These are phyloP conservation scores for Drosophila eohydei DNA, from an alignment of 2,888 invertebrate genomes.

Conservation along the genomic window DNA sequence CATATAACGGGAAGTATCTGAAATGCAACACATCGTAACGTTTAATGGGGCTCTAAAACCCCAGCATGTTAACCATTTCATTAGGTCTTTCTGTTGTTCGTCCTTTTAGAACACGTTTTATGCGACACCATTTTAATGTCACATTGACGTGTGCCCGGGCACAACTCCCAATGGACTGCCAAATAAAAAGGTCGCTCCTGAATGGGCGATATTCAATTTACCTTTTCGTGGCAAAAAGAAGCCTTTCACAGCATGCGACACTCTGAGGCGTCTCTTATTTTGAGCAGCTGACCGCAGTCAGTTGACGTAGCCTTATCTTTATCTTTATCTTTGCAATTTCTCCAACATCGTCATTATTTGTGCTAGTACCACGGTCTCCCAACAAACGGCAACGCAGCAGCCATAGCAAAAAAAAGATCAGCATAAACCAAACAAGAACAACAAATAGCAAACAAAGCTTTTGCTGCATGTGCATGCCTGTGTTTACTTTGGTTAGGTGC, in stretches of 20 bases:
- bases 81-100: constrained; percentile 5
- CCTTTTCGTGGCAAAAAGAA: constrained; percentile 28
- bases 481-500: constrained; percentile 29
- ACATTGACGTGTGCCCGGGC: constrained; percentile 19
- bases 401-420: constrained; percentile 13
- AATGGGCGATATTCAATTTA: constrained; percentile 55
- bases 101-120: constrained; percentile 16
- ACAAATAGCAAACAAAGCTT: constrained; percentile 29
- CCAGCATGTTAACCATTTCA: constrained; percentile 19
- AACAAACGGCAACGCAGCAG: background rate
- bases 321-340: constrained; percentile 19
- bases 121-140: constrained; percentile 34
- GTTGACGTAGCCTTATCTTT: background rate
- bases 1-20: constrained; percentile 3
- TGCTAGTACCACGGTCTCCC: constrained; percentile 35
- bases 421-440: constrained; percentile 19
- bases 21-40: constrained; percentile 14
- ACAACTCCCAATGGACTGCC: constrained; percentile 29
- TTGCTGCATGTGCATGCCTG: constrained; percentile 46
- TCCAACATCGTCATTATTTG: constrained; percentile 5
- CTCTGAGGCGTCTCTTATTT: constrained; percentile 18
- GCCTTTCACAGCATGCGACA: constrained; percentile 21
- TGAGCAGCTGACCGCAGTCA: constrained; percentile 33
- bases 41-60: constrained; percentile 24
- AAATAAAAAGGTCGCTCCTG: constrained; percentile 38